Percentiles rank a stretch among this genome's conserved stretches.
These are phyloP conservation scores for Sorex fumeus DNA, from an alignment of 2,113 vertebrate species.

Conservation along the genomic window DNA sequence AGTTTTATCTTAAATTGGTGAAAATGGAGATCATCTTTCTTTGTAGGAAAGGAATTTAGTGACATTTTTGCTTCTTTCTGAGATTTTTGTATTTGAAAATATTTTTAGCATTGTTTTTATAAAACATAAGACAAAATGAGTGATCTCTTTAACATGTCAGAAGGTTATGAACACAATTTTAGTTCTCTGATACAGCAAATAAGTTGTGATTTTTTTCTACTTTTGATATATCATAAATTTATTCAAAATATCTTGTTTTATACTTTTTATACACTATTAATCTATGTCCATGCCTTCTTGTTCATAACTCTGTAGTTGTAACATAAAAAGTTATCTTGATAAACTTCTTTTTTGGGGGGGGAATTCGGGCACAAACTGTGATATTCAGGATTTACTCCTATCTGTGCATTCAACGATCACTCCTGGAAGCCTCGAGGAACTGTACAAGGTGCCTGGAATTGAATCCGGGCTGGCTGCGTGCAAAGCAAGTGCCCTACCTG, in stretches of 20 bases:
- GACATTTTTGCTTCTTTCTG: slow-evolving; percentile 36
- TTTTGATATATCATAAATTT: neutral
- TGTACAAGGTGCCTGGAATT: no score
- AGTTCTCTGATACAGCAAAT: neutral
- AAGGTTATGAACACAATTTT: neutral
- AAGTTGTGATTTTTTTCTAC: neutral
- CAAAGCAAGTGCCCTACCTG: no score
- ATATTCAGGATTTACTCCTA: no score
- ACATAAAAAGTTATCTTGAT: neutral
- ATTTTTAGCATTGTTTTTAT: slow-evolving; percentile 38
- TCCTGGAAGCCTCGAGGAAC: no score
- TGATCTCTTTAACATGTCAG: neutral
- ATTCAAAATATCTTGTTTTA: slow-evolving; percentile 39
- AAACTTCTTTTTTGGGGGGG: no score
- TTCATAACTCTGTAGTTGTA: neutral
- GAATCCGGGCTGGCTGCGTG: no score
- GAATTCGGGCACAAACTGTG: no score
- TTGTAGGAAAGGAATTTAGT: slow-evolving; percentile 40
- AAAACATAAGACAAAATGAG: neutral
- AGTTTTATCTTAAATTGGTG: neutral
- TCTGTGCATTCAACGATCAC: no score
- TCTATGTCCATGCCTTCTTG: neutral
- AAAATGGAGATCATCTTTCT: slow-evolving; percentile 60
- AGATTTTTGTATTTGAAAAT: slow-evolving; percentile 46
- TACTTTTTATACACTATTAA: slow-evolving; percentile 27